Evolutionary conservation across 2,113 vertebrate species (phyloP).

Genomic region (Mirounga angustirostris): DNA sequence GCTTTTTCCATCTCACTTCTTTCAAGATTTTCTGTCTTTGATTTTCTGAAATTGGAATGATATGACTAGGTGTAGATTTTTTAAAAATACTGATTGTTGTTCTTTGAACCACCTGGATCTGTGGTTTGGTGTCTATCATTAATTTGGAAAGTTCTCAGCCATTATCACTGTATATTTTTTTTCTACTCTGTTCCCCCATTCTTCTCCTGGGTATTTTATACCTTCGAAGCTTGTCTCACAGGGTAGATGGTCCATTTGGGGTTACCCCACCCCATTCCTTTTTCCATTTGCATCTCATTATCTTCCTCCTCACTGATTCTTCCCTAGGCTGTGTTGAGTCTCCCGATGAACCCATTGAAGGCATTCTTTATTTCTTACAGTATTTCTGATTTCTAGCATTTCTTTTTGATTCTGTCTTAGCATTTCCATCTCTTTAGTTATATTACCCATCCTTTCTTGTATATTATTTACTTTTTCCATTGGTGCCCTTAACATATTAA

Average conservation of each 20-base stretch:
- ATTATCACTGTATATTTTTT: not conserved
- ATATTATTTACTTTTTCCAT: not conserved
- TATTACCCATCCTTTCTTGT: not conserved
- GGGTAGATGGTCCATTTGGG: not conserved
- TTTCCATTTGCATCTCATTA: not conserved
- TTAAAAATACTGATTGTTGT: not conserved
- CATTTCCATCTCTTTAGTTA: conserved; percentile 6
- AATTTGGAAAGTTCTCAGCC: not conserved
- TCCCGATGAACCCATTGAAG: not conserved
- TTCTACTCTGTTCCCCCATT: not conserved
- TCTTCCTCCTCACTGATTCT: not conserved
- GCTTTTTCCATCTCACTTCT: not conserved
- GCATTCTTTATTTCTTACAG: not conserved
- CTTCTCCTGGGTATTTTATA: not conserved
- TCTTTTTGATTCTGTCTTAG: conserved; percentile 16
- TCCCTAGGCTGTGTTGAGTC: not conserved
- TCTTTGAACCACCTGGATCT: not conserved
- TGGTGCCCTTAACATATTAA: not conserved
- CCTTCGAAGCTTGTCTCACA: not conserved
- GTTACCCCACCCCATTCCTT: not conserved
- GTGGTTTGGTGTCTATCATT: not conserved
- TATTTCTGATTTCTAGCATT: not conserved
- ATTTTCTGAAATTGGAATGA: not conserved
- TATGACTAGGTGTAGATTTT: not conserved
- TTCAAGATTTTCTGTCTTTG: conserved; percentile 35